Evolutionary conservation across 2,888 invertebrate genomes (phyloP), one percentile per base, ranked within the genome.

Genomic region (Chydorus sphaericus): DNA sequence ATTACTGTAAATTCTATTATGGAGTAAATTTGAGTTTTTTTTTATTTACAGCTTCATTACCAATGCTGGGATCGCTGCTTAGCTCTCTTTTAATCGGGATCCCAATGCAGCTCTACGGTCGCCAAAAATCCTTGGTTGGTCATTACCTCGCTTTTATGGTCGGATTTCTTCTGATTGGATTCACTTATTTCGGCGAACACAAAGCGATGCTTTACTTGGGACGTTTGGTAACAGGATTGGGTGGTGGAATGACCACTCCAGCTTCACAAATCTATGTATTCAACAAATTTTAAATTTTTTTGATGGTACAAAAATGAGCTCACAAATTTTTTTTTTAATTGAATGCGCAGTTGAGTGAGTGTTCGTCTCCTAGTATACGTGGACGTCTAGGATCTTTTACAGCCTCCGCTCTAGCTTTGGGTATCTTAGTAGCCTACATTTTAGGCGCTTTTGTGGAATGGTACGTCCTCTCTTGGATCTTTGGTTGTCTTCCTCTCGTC

Each of bases 371-470:
- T 6, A 30, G 31, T 2, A 48, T 57, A 8, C 54, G 61, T 3
- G 61, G 61, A 10, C 31, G 36, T 18, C 33, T 61, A 29, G 59
- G 59, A 4, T 58, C 58, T 5, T 33, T 59, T 48, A 51, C 59
- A 31, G 59, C 59, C 30, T 26, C 39, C 11, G 26, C 51, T 38
- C 31, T 56, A 48, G 55, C 56, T 1, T 38, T 56, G 28, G 75
- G 85, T 59, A 86, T 91, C 58, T 71, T 91, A 23, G 54, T 88
- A 18, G 82, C 85, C 62, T 93, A 85, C 69, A 71, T 81, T 11
- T 79, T 82, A 36, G 94, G 94, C 26, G 78, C 80, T 63, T 82
- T 80, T 62, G 68, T 88, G 48, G 73, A 82, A 63, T 94, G 93
- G 93, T 80, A 81, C 26, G 16, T 10, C 8, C 72, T 94, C 59